Conservation (phyloP, 2,888 invertebrate genomes). For the Leucozona laternaria region DNA sequence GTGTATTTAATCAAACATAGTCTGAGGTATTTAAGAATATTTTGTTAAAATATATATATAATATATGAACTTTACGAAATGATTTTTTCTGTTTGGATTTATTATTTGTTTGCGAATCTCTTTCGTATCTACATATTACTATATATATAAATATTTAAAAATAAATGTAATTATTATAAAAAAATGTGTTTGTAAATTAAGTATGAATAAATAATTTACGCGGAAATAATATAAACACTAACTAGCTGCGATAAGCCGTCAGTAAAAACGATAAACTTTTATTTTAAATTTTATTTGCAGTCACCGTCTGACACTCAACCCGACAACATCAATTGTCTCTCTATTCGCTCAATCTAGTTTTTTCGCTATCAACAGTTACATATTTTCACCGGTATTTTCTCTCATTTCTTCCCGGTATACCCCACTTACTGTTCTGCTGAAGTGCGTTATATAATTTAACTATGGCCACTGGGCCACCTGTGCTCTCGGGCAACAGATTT, state of each 20-base stretch:
- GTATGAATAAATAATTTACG: neutral
- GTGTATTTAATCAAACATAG: slow-evolving; percentile 31
- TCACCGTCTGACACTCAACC: neutral
- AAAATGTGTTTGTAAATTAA: slow-evolving; percentile 7
- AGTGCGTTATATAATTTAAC: neutral
- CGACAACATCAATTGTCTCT: neutral
- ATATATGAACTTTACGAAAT: slow-evolving; percentile 9
- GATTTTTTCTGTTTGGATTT: neutral
- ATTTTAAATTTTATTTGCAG: neutral
- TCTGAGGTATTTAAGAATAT: slow-evolving; percentile 37
- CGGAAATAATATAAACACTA: neutral
- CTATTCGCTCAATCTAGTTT: neutral
- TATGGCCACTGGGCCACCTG: neutral
- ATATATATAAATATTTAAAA: neutral
- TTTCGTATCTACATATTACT: neutral
- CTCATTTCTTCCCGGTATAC: no score
- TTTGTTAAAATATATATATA: slow-evolving; percentile 17
- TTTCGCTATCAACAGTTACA: neutral
- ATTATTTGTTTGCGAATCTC: slow-evolving; percentile 13
- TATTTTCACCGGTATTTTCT: no score
- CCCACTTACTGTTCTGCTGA: no score
- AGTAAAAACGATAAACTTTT: no score
- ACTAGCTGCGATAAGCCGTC: neutral
- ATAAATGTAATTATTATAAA: slow-evolving; percentile 6
- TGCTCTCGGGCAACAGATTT: slow-evolving; percentile 12